phyloP scores from a whole-genome alignment of 2,797 vertebrate genomes.

The Gouania willdenowi region DNA sequence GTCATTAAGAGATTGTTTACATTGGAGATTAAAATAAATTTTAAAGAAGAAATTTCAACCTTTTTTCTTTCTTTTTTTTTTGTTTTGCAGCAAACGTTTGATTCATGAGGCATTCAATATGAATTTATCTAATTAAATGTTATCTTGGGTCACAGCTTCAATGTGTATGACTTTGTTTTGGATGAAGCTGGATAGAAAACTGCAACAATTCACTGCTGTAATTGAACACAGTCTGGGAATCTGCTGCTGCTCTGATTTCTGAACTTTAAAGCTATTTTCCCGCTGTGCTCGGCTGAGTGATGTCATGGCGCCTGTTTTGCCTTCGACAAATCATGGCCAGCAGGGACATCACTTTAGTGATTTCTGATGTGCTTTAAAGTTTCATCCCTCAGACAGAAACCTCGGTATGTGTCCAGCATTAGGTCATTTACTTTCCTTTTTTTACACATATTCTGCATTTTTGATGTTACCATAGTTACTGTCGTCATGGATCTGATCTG shows the following conservation, averaged over 20 bases:
- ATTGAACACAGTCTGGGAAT: slow-evolving; percentile 15
- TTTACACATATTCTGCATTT: no score
- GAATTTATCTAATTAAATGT: no score
- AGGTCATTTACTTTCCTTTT: slow-evolving; percentile 25
- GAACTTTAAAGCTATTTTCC: slow-evolving; percentile 9
- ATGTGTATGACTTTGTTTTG: no score
- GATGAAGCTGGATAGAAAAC: no score
- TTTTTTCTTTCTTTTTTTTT: no score
- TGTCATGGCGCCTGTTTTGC: slow-evolving; percentile 9
- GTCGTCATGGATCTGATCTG: slow-evolving; percentile 16
- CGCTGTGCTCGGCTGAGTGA: background rate
- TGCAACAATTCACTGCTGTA: background rate
- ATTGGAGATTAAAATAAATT: no score
- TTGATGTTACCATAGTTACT: no score
- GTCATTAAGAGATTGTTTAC: no score
- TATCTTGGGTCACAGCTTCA: no score
- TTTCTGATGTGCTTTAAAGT: background rate
- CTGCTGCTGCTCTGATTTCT: slow-evolving; percentile 4
- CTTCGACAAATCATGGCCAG: slow-evolving; percentile 3
- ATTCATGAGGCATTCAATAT: no score
- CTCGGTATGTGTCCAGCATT: slow-evolving; percentile 15
- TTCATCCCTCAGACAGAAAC: background rate
- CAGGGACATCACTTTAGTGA: background rate
- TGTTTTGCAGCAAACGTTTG: no score
- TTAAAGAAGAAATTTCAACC: no score